phyloP scores from a whole-genome alignment of 2,888 invertebrate species.

The Noctuana brunneofusca region DNA sequence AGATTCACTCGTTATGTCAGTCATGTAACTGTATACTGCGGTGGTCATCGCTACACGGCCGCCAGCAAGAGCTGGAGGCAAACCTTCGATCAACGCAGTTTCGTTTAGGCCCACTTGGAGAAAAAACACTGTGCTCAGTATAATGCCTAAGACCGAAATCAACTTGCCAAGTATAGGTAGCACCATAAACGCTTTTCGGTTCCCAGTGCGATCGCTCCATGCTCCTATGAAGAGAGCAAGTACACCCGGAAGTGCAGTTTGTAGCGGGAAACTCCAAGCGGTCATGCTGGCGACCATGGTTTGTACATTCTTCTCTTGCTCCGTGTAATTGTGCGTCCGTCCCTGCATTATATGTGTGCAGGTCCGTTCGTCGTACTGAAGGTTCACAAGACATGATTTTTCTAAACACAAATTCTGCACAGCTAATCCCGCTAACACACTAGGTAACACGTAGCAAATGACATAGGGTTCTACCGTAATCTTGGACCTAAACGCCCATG shows the following conservation, averaged over 20 bases:
- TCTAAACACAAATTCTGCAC: conserved; percentile 82
- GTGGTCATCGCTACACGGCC: conserved; percentile 84
- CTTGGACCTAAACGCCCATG: conserved; percentile 71
- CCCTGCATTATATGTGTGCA: conserved; percentile 79
- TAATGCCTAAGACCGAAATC: conserved; percentile 78
- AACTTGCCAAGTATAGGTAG: conserved; percentile 83
- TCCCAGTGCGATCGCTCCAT: conserved; percentile 85
- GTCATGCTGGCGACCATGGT: conserved; percentile 82
- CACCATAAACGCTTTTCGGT: conserved; percentile 83
- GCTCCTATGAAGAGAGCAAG: conserved; percentile 83
- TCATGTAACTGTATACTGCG: conserved; percentile 85
- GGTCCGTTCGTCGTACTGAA: conserved; percentile 77
- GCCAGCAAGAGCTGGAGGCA: conserved; percentile 84
- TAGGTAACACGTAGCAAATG: conserved; percentile 85
- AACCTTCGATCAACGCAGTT: conserved; percentile 80
- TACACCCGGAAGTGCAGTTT: conserved; percentile 82
- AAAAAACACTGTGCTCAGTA: conserved; percentile 83
- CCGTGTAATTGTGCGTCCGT: conserved; percentile 65
- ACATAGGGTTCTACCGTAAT: conserved; percentile 87
- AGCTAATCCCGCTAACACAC: conserved; percentile 85
- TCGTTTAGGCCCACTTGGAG: conserved; percentile 79
- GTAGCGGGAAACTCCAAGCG: conserved; percentile 82
- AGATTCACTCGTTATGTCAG: conserved; percentile 82
- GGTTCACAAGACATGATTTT: conserved; percentile 83
- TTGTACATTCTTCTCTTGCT: conserved; percentile 75